Evolutionary conservation across 2,797 vertebrate species (phyloP).

Genomic region (Typhlichthys subterraneus): DNA sequence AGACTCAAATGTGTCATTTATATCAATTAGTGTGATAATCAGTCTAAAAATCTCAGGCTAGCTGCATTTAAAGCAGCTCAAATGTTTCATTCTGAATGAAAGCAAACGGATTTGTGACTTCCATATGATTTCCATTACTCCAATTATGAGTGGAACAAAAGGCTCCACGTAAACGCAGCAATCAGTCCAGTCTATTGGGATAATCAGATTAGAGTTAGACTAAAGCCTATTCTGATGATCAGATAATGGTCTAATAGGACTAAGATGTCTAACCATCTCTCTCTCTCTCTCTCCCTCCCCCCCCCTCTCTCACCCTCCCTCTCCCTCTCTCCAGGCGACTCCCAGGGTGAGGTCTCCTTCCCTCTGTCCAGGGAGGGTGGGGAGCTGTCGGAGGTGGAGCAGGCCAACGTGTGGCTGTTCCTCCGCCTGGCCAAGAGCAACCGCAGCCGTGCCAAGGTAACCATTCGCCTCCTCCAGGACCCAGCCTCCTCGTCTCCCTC

Average conservation of each 20-base stretch:
- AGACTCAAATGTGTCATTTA: neutral
- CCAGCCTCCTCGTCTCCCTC: conserved; percentile 8
- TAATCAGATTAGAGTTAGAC: too few species aligned
- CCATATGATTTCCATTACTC: too few species aligned
- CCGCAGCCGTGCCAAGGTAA: conserved; percentile 89
- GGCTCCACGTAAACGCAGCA: too few species aligned
- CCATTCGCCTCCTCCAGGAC: conserved; percentile 85
- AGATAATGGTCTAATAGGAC: neutral
- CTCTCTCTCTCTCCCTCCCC: conserved; percentile 3
- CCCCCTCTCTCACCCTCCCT: conserved; percentile 48
- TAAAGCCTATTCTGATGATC: neutral
- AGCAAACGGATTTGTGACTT: too few species aligned
- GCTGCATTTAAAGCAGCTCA: too few species aligned
- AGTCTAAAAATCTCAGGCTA: too few species aligned
- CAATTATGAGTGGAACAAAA: too few species aligned
- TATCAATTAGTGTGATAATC: too few species aligned
- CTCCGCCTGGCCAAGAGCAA: conserved; percentile 91
- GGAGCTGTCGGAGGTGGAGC: conserved; percentile 89
- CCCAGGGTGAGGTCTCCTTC: conserved; percentile 87
- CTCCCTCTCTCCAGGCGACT: conserved; percentile 77
- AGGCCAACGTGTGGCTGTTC: conserved; percentile 95
- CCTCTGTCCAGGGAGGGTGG: conserved; percentile 91
- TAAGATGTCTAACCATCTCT: neutral
- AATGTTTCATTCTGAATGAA: too few species aligned
- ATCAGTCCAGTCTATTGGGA: too few species aligned